Conservation (phyloP, 1,140 invertebrate genomes). For the Hydropsyche tenuis region DNA sequence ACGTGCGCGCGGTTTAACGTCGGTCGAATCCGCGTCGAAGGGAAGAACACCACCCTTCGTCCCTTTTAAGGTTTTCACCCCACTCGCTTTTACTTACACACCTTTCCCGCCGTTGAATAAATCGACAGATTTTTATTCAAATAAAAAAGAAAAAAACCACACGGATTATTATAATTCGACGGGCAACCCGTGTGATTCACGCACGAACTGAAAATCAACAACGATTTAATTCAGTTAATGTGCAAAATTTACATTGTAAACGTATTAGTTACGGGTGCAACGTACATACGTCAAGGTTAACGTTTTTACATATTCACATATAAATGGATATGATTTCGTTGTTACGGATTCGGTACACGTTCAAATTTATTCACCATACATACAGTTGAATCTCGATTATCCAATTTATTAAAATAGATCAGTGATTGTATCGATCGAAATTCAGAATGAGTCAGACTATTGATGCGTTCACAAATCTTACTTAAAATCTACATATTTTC, state of each 20-base stretch:
- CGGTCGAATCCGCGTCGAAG: slow-evolving; percentile 30
- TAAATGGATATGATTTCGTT: neutral
- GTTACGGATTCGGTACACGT: too few species aligned
- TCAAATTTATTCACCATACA: too few species aligned
- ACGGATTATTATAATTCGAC: neutral
- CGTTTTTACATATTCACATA: slow-evolving; percentile 8
- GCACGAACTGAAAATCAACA: slow-evolving; percentile 18
- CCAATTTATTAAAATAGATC: neutral
- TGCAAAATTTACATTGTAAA: slow-evolving; percentile 39
- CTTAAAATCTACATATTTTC: too few species aligned
- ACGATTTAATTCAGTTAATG: slow-evolving; percentile 33
- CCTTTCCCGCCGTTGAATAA: neutral
- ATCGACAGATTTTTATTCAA: neutral
- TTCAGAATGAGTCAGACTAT: too few species aligned
- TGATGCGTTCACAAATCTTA: too few species aligned
- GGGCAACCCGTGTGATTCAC: neutral
- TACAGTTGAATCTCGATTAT: too few species aligned
- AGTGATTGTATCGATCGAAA: too few species aligned
- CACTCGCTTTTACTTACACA: neutral
- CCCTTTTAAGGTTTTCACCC: too few species aligned
- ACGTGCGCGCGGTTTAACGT: slow-evolving; percentile 49
- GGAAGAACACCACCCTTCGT: neutral
- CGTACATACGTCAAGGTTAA: slow-evolving; percentile 30
- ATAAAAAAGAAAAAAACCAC: neutral
- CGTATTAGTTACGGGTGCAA: slow-evolving; percentile 36